Base-by-base conservation (phyloP, 2,113 vertebrate species). In the Empidonax alnorum region DNA sequence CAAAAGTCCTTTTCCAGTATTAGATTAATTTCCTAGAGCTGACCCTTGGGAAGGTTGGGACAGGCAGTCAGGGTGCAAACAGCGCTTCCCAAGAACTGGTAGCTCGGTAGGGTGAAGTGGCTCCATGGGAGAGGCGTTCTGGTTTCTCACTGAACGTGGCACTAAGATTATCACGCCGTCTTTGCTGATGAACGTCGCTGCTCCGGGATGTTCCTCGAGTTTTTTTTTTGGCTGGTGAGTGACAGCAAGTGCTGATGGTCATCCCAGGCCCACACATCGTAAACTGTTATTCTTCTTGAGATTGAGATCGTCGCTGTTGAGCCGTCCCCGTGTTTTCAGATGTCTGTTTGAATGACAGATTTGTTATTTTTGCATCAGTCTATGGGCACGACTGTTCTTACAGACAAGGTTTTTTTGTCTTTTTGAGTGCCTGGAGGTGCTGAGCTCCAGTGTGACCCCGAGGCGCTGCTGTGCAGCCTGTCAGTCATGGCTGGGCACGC, bases 321-420 rank as follows among this genome's bases (percentile, higher is more conserved):
- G 79, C 91, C 58, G 6, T 79, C n/a, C 3, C 72, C 15, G 12
- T 52, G 66, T 88, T 83, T 73, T 65, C 62, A 83, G 22, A 37
- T 1, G 30, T 92, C 86, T 41, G 9, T 90, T 85, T 94, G 91
- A 94, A 30, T 93, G 89, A 93, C 91, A 93, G 93, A 25, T 69
- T 88, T 77, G 91, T 90, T 92, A 89, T 90, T 96, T 92, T 90
- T 66, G 46, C 85, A 66, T 96, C 79, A 76, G 65, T 47, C 55
- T 58, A 22, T 37, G 63, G 67, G 65, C 79, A 49, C 0, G 12
- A 65, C 83, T 73, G 31, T 90, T 83, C 68, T 89, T 61, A 72
- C 0, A 1, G 94, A 23, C 27, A 49, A 58, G 25, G 47, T 8
- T 1, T 13, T 71, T 85, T 86, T 56, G 35, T 46, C 35, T 79